Percentiles rank a stretch among this genome's conserved stretches.
phyloP scores from a whole-genome alignment of 2,113 vertebrate genomes.

The Tauraco erythrolophus region DNA sequence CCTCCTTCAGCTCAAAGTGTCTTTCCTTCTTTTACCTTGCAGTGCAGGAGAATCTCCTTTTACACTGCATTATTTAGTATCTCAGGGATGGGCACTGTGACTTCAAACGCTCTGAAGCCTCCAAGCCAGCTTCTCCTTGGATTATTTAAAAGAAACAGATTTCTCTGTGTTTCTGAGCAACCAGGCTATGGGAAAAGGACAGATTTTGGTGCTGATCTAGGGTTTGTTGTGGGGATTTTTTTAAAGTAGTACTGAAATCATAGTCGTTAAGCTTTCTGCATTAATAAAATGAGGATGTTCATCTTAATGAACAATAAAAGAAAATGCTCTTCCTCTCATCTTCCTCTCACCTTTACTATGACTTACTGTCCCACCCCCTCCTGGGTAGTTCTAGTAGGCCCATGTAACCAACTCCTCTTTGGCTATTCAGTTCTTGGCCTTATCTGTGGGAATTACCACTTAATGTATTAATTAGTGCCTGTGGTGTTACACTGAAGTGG shows the following conservation, averaged over 20 bases:
- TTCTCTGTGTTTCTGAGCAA: not conserved
- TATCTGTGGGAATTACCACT: not conserved
- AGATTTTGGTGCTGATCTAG: not conserved
- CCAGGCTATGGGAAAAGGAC: not conserved
- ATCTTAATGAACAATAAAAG: not conserved
- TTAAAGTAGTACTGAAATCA: not conserved
- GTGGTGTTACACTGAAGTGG: not conserved
- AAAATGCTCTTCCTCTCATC: not conserved
- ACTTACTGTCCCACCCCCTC: not conserved
- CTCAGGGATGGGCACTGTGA: not conserved
- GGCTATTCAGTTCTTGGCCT: not conserved
- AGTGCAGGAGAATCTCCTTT: not conserved
- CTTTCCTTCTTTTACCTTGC: not conserved
- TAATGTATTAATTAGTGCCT: not conserved
- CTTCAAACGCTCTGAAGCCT: slow-evolving; percentile 7
- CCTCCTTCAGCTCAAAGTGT: not conserved
- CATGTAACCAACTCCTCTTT: not conserved
- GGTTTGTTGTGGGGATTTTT: not conserved
- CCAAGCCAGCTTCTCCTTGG: not conserved
- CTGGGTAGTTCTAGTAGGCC: not conserved
- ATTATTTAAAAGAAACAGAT: not conserved
- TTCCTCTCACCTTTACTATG: not conserved
- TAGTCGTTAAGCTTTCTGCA: not conserved
- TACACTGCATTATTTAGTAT: slow-evolving; percentile 28
- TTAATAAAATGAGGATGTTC: not conserved